Evolutionary conservation across 2,113 vertebrate species (phyloP), one percentile per base, ranked within the genome.

Genomic region (Cyprinodon brontotheroides): DNA sequence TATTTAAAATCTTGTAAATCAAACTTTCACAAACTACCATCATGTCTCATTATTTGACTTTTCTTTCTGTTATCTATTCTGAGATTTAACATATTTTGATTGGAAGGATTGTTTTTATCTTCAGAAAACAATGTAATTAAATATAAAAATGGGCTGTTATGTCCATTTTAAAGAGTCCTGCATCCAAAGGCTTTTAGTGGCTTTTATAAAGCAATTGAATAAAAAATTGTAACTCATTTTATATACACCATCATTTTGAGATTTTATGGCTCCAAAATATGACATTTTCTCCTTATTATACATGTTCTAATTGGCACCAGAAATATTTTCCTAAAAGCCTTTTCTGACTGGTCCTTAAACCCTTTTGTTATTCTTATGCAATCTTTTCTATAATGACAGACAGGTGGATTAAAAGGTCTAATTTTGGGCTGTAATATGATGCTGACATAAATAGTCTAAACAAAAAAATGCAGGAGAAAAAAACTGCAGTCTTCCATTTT

Each of bases 401-500:
- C 14, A 62, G 64, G 13, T 47, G 40, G 37, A 39, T 40, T 57
- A 37, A 4, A 36, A 40, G 20, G 47, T 10, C 57, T 37, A 71
- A 61, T n/a, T n/a, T 36, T 40, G 67, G 50, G 57, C 12, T 61
- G 69, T 43, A 70, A 70, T 61, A 11, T 61, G 59, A 41, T 68
- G 47, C 39, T 68, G 47, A 39, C 47, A 57, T 39, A 37, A 17
- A 39, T 43, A 15, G 50, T 60, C 65, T 53, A 47, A 63, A 59
- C 29, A 65, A 41, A 65, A 78, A 65, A 72, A 36, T 50, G 4
- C 0, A 53, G 7, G 37, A 37, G 59, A 61, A 80, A 89, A 79
- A 83, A 78, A 73, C 70, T 41, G 43, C 66, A 15, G 41, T 61
- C 45, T 80, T 82, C 81, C 53, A 73, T 69, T 75, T 86, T 76